phyloP scores from a whole-genome alignment of 1,140 invertebrate species.

The Dreissena polymorpha region DNA sequence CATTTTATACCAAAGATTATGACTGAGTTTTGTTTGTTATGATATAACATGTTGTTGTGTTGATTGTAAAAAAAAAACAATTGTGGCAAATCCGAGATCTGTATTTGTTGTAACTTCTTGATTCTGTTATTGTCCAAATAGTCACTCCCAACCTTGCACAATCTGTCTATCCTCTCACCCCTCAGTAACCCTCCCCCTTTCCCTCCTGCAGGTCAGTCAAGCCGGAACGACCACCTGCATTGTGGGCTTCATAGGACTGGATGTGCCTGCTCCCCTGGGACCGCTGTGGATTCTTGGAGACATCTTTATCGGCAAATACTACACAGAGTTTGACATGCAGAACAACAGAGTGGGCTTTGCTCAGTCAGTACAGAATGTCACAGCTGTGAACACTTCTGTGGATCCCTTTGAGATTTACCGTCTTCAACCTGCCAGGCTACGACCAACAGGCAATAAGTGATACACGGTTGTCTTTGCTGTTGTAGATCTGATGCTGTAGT shows the following conservation, averaged over 20 bases:
- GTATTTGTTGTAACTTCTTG: too few relatives aligned
- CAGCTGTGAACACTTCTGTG: neutral
- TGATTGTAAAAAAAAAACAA: too few relatives aligned
- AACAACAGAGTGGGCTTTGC: constrained; percentile 97
- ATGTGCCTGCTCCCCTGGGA: constrained; percentile 90
- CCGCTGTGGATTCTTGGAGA: constrained; percentile 83
- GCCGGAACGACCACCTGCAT: constrained; percentile 86
- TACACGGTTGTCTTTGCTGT: too few relatives aligned
- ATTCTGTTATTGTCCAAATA: too few relatives aligned
- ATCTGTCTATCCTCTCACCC: neutral
- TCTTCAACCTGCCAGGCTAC: constrained; percentile 37
- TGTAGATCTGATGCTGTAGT: too few relatives aligned
- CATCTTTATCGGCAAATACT: constrained; percentile 97
- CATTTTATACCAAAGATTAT: too few relatives aligned
- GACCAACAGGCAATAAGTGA: neutral
- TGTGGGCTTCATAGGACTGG: constrained; percentile 97
- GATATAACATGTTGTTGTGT: too few relatives aligned
- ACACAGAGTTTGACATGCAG: constrained; percentile 96
- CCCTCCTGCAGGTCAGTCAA: constrained; percentile 76
- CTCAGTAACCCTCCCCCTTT: neutral
- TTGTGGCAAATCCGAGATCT: too few relatives aligned
- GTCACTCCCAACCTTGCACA: too few relatives aligned
- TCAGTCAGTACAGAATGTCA: constrained; percentile 37
- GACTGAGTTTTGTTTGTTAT: too few relatives aligned
- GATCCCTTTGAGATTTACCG: constrained; percentile 8